Conservation (phyloP, 2,797 vertebrate genomes). For the Lepidocolaptes lacrymiger region DNA sequence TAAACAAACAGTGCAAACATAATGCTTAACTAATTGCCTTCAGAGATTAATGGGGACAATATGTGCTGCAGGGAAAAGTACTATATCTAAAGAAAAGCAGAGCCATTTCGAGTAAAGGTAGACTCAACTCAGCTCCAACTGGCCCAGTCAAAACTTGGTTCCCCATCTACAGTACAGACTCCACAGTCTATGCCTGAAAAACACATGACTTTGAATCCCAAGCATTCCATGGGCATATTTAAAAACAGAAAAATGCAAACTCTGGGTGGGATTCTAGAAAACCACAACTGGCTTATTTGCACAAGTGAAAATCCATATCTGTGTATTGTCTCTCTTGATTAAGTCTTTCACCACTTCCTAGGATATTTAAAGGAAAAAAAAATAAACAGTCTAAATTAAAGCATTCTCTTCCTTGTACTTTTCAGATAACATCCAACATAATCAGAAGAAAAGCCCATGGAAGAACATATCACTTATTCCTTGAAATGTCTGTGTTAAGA, state of each 20-base stretch:
- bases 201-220: background rate
- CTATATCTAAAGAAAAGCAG: background rate
- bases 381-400: background rate
- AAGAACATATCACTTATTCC: background rate
- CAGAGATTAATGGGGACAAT: background rate
- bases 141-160: background rate
- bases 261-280: background rate
- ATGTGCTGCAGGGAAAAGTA: background rate
- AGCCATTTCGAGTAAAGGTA: background rate
- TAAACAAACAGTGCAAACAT: background rate
- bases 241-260: background rate
- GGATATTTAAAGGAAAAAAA: background rate
- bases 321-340: background rate
- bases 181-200: background rate
- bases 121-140: background rate
- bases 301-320: background rate
- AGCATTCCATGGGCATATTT: accelerated
- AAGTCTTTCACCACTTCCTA: background rate
- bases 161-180: background rate
- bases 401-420: background rate
- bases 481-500: background rate
- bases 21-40: background rate
- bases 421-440: background rate
- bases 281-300: background rate
- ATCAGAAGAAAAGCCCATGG: background rate